Base-by-base conservation (phyloP, 2,113 vertebrate genomes). In the Tachysurus vachellii region DNA sequence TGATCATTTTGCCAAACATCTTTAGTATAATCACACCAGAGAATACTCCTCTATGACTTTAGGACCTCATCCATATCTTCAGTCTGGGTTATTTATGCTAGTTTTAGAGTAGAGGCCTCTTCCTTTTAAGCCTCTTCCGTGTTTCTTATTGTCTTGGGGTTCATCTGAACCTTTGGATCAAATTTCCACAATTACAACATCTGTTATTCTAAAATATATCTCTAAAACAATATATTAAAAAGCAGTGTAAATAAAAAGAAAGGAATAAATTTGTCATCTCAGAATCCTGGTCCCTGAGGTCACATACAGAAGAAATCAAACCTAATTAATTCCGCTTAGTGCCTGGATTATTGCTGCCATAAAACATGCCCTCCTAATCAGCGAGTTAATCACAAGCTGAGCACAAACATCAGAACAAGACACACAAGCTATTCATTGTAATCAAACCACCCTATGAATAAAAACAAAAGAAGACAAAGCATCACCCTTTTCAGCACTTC, bases 241-340 rank as follows among this genome's bases (percentile, higher is more conserved):
- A 17, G 13, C 12, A 70, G 21, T 31, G 31, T 56, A 31, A 88
- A 54, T 2, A 28, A 75, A 80, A 31, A 62, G 31, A 28, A 50
- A 56, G 10, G 50, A 19, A 71, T 9, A 42, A 9, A 19, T 44
- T 36, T 13, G 19, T 54, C 61, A 36, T 54, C 86, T 66, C 88
- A 76, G 76, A 90, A 88, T 84, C 89, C 91, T 89, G 84, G 64
- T 90, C 92, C 93, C 93, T 95, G 93, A 95, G 93, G 92, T 94
- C 91, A 92, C 87, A 82, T 89, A 89, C 89, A 90, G 90, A 94
- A 92, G 87, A 94, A 92, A 94, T 96, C 96, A 96, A 94, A 95
- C 93, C 93, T 92, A 91, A 96, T 97, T 96, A 97, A 93, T 97
- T 96, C 95, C 94, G 92, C 96, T 94, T 89, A 88, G 92, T 94